These are phyloP conservation scores for Delia radicum DNA, from an alignment of 1,140 invertebrate genomes.

Conservation along the genomic window DNA sequence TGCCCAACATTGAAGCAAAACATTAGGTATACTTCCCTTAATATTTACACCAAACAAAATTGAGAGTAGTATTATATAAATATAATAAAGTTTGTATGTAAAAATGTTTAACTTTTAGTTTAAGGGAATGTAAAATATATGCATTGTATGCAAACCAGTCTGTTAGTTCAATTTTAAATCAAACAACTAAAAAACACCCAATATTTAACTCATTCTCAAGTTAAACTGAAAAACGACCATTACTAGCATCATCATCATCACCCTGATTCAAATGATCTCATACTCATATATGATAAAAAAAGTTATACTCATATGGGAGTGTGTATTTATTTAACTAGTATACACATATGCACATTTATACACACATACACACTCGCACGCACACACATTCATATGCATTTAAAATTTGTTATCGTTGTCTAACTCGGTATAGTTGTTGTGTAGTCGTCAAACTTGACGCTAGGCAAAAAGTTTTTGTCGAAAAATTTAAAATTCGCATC, in stretches of 20 bases:
- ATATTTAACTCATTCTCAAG: neutral
- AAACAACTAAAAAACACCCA: neutral
- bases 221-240: neutral
- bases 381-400: constrained; percentile 7
- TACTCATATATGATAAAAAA: neutral
- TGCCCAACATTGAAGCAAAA: too few relatives aligned
- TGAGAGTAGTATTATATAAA: neutral
- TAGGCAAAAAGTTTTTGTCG: constrained; percentile 18
- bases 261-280: constrained; percentile 18
- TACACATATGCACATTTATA: neutral
- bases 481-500: constrained; percentile 13
- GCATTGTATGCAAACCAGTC: neutral
- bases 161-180: neutral
- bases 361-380: neutral
- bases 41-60: neutral
- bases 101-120: neutral
- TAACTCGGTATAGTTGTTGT: constrained; percentile 23
- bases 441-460: constrained; percentile 21
- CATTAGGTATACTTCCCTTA: neutral
- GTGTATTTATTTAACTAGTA: neutral
- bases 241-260: neutral
- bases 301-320: neutral
- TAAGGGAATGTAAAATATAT: neutral
- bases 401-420: constrained; percentile 24
- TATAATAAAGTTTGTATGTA: neutral